Evolutionary conservation across 2,888 invertebrate species (phyloP), one percentile per base, ranked within the genome.

Genomic region (Myopa tessellatipennis): DNA sequence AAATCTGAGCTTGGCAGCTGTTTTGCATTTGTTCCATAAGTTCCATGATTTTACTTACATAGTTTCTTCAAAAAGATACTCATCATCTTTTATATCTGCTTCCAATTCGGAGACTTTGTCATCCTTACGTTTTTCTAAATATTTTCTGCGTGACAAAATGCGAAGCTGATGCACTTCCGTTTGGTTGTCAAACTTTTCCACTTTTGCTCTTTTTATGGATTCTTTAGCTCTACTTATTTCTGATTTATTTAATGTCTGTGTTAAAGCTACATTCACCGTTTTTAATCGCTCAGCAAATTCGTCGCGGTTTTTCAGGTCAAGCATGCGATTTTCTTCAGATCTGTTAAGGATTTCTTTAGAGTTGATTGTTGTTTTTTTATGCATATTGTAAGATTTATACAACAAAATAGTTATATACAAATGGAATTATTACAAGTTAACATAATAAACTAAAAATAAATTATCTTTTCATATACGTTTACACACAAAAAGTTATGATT

Each of bases 31-130:
- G 50, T 14, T 8, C 50, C 50, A 50, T 10, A 50, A 2, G 8
- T 50, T 10, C 50, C 14, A 55, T 2, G 10, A 55, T 8, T 55
- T 38, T 80, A 91, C 93, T 92, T 92, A 97, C 95, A 94, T 92
- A 86, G 94, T 93, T 81, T 96, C 96, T 75, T 95, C 94, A 89
- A 98, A 99, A 0, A 98, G 91, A 87, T 96, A 97, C 89, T 98
- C 98, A 90, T 99, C 99, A 89, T 99, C 99, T 69, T 93, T 90
- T 78, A 99, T 96, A 86, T 98, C 98, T 7, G 95, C 96, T 90
- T 98, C 98, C 73, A 99, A 90, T 88, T 99, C 98, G 12, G 95
- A 93, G 55, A 99, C 93, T 90, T 99, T 99, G 86, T 99, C 99
- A 78, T 95, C 96, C 89, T 98, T 98, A 68, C 99, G 92, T 89